Conservation (phyloP, 2,113 vertebrate genomes). For the Trochalopteron elliotii region DNA sequence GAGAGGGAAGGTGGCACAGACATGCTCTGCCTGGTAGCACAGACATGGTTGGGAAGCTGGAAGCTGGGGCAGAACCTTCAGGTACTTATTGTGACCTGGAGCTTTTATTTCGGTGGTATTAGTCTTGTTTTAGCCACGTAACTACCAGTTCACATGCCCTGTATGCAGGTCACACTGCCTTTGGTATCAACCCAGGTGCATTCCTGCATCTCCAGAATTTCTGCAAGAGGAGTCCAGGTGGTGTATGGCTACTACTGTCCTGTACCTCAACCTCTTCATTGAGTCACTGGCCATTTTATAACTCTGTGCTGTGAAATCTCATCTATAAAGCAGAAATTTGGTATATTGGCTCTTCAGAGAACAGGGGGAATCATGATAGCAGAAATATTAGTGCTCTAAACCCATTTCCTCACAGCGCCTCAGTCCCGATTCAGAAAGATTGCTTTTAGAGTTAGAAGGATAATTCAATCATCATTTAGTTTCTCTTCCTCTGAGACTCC, state of each 20-base stretch:
- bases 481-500: slow-evolving; percentile 30
- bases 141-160: not conserved
- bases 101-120: rapidly evolving
- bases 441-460: slow-evolving; percentile 16
- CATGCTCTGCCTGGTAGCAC: rapidly evolving
- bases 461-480: slow-evolving; percentile 48
- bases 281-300: not conserved
- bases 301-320: not conserved
- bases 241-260: not conserved
- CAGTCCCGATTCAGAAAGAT: not conserved
- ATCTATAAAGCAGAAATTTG: not conserved
- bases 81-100: not conserved
- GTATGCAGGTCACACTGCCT: not conserved
- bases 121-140: not conserved
- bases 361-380: not conserved
- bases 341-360: not conserved
- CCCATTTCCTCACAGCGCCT: not conserved
- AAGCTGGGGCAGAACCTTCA: not conserved
- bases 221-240: not conserved
- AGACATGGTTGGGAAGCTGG: not conserved
- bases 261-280: rapidly evolving
- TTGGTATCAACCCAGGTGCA: not conserved
- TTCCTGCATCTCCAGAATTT: not conserved
- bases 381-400: not conserved
- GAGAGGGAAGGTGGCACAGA: not conserved